Conservation (phyloP, 2,797 vertebrate genomes). For the Apogon talboti region DNA sequence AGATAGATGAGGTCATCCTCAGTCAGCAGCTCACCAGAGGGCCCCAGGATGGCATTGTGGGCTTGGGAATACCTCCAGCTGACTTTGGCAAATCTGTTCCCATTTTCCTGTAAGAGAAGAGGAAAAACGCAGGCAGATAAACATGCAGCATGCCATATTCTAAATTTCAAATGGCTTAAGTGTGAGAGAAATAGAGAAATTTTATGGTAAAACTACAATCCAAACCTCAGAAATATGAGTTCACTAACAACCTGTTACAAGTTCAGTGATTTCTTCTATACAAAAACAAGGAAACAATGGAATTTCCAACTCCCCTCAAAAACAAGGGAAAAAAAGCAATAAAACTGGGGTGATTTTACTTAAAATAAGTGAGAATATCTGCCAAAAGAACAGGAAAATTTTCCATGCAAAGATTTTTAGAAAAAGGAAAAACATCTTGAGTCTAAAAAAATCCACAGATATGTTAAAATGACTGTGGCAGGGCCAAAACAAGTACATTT, state of each 20-base stretch:
- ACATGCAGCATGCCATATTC: conserved; percentile 30
- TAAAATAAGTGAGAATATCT: no score
- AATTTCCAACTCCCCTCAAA: conserved; percentile 29
- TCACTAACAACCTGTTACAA: conserved; percentile 39
- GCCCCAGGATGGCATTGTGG: conserved; percentile 93
- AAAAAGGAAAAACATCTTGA: no score
- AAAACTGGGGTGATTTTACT: no score
- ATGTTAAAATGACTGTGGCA: no score
- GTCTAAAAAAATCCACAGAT: no score
- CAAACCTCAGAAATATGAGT: conserved; percentile 59
- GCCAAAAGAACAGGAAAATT: no score
- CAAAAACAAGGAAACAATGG: conserved; percentile 57
- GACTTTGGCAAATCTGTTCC: conserved; percentile 71
- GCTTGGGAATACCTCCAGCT: conserved; percentile 91
- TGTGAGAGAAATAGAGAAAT: conserved; percentile 43
- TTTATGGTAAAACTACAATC: conserved; percentile 47
- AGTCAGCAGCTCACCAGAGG: conserved; percentile 94
- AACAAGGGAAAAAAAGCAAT: no score
- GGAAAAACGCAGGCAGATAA: conserved; percentile 38
- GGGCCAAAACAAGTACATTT: no score
- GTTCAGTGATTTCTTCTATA: conserved; percentile 55
- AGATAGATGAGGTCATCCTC: conserved; percentile 92
- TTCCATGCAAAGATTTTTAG: no score
- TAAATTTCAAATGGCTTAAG: conserved; percentile 33
- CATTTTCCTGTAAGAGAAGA: conserved; percentile 76